Conservation (phyloP, 2,797 vertebrate species). For the Rhynchotus rufescens region DNA sequence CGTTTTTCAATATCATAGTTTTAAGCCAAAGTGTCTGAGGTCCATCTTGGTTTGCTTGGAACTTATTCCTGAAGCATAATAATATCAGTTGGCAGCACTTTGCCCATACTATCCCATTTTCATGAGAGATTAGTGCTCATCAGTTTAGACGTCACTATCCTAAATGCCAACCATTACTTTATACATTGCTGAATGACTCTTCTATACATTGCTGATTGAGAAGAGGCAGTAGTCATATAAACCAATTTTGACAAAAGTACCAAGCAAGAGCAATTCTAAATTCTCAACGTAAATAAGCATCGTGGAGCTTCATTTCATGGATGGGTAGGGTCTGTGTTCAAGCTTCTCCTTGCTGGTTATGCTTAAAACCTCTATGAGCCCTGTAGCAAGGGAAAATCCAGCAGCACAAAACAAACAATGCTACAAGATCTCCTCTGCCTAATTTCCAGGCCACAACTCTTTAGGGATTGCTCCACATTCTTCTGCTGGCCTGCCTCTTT, state of each 20-base stretch:
- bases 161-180: background rate
- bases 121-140: background rate
- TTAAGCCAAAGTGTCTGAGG: background rate
- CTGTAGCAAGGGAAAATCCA: background rate
- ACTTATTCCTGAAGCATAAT: background rate
- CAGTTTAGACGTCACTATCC: background rate
- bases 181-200: background rate
- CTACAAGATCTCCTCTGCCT: background rate
- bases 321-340: background rate
- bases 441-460: slow-evolving; percentile 29
- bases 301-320: background rate
- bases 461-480: background rate
- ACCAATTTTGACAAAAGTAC: background rate
- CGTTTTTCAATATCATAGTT: background rate
- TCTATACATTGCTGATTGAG: background rate
- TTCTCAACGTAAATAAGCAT: background rate
- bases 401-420: slow-evolving; percentile 14
- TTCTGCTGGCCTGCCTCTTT: slow-evolving; percentile 7
- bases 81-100: background rate
- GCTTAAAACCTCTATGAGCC: background rate
- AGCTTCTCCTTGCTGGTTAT: background rate
- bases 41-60: background rate
- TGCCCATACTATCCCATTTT: background rate
- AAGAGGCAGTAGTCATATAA: background rate
- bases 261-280: background rate